These are phyloP conservation scores for Geopemphigus sp. DNA, from an alignment of 1,140 invertebrate genomes.

Conservation along the genomic window DNA sequence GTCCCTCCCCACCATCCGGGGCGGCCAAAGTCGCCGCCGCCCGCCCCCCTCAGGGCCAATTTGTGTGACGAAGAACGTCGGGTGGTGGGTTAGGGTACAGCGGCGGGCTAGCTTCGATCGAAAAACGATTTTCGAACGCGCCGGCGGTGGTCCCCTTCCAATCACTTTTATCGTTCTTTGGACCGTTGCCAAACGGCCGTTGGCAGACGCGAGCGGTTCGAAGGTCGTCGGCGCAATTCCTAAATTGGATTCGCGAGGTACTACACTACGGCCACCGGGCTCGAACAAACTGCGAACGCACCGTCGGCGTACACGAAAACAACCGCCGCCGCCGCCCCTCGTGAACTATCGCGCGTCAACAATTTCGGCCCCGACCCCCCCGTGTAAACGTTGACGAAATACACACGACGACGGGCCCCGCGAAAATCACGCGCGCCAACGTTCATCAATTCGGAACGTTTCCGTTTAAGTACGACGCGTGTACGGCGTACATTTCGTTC, in stretches of 20 bases:
- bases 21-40: too few relatives aligned
- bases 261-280: background rate
- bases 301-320: background rate
- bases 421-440: too few relatives aligned
- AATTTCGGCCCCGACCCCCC: background rate
- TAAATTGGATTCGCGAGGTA: slow-evolving; percentile 39
- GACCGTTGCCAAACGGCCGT: slow-evolving; percentile 27
- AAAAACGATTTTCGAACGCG: slow-evolving; percentile 26
- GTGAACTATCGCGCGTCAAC: background rate
- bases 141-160: background rate
- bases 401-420: too few relatives aligned
- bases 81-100: too few relatives aligned
- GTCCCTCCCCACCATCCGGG: too few relatives aligned
- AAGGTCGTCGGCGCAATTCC: slow-evolving; percentile 38
- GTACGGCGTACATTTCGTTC: too few relatives aligned
- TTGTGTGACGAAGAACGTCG: slow-evolving; percentile 38
- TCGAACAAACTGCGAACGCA: slow-evolving; percentile 6
- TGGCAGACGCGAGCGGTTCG: slow-evolving; percentile 31
- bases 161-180: slow-evolving; percentile 44
- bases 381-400: background rate
- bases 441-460: too few relatives aligned
- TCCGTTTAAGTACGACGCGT: too few relatives aligned
- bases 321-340: background rate
- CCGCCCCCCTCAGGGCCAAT: slow-evolving; percentile 14
- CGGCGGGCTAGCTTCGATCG: too few relatives aligned